Evolutionary conservation across 1,140 invertebrate species (phyloP), one percentile per base, ranked within the genome.

Genomic region (Watersipora subatra): DNA sequence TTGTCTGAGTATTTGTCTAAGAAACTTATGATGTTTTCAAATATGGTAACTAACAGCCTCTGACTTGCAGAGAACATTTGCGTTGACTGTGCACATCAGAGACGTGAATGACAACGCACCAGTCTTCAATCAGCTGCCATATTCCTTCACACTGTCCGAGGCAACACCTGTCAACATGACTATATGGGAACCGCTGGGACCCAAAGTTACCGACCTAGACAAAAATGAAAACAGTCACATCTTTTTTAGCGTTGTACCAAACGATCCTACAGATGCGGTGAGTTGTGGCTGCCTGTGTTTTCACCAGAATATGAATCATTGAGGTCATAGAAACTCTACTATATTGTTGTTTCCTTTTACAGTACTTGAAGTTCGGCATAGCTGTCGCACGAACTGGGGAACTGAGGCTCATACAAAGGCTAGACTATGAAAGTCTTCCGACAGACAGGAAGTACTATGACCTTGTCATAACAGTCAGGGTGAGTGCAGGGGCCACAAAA

Each of bases 101-200:
- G 58, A 59, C 22, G 22, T 59, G 27, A 59, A 59, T 28, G 58
- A 59, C 58, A 59, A 59, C 58, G 22, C 22, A 12, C 58, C 58
- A 24, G 27, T 25, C 7, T 59, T 59, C 58, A 59, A 22, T 28
- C 58, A 59, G 58, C 17, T 22, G 7, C 17, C 58, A 7, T 59
- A 59, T 22, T 7, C 22, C 17, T 59, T 59, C 58, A 59, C 7
- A 7, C 7, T 59, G 7, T 7, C 58, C 27, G 58, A 59, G 22
- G 7, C 58, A 12, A 59, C 58, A 22, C 58, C 58, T 12, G 58
- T 59, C 7, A n/a, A 46, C n/a, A 46, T 46, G 34, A 46, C 7
- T n/a, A n/a, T 46, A n/a, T 46, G 34, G 34, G 34, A 46, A n/a
- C 34, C 34, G n/a, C 34, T 46, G 7, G 34, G 34, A 12, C 34